A percentile compares a stretch with the other conserved stretches of the same genome.
Conservation (phyloP, 30 jellyfish, hydroid and myxozoan genomes). For the Hydra vulgaris region DNA sequence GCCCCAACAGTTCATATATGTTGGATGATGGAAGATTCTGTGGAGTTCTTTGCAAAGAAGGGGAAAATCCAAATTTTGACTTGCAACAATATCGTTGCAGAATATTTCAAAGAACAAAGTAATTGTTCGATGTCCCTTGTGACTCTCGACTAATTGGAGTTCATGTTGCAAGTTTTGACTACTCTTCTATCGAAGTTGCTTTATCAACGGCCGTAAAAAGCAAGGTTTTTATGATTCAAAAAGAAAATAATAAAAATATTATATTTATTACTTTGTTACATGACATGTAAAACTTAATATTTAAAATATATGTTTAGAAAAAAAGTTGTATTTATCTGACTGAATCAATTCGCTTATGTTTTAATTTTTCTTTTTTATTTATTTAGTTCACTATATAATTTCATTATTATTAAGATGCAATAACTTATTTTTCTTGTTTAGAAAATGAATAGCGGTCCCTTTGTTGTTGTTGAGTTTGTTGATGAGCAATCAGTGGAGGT, state of each 20-base stretch:
- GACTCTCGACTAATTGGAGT: not conserved
- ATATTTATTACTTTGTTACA: not conserved
- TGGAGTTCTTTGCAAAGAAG: not conserved
- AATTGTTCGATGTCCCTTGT: not conserved
- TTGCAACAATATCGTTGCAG: not conserved
- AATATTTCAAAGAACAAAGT: not conserved
- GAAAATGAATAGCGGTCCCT: not conserved
- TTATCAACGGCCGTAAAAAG: not conserved
- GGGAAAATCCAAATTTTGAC: not conserved
- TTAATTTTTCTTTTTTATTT: no score
- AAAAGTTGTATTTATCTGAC: not conserved
- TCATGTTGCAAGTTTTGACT: not conserved
- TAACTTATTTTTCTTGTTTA: not conserved
- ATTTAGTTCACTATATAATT: not conserved
- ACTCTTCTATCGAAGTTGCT: not conserved
- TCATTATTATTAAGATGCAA: not conserved
- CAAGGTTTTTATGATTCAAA: not conserved
- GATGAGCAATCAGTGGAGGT: not conserved
- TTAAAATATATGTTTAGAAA: not conserved
- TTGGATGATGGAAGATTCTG: not conserved
- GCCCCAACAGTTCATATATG: not conserved
- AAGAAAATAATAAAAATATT: not conserved
- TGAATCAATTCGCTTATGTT: not conserved
- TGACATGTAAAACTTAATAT: not conserved
- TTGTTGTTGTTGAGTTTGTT: not conserved